Base-by-base conservation (phyloP, 1,140 invertebrate genomes). In the Akabosia matsudoensis region DNA sequence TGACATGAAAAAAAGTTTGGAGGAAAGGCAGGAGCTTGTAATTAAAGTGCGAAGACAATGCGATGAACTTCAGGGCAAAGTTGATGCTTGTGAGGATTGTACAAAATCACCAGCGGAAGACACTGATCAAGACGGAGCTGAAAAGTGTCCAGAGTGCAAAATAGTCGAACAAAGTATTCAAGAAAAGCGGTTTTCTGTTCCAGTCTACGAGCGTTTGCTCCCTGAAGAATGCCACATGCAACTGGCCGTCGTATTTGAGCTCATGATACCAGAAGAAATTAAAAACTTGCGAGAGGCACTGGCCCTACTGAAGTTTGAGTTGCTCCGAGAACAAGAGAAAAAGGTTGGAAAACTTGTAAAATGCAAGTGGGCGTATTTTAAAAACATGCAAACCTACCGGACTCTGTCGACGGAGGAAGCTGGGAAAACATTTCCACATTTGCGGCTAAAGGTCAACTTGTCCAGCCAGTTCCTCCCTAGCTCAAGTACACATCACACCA, bases 201-300 rank as follows among this genome's bases (percentile, higher is more conserved):
- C 33, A 13, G 34, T 72, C 1, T 72, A 72, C 24, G 70, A 72
- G 37, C 31, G 34, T 34, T 24, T 28, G 22, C n/a, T 72, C 24
- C 70, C 70, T 2, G 33, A 16, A 16, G 70, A 72, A n/a, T 7
- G 1, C 3, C 34, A 72, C 37, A 14, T 72, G 2, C 31, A 45
- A 24, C 33, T 14, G 1, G 70, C 70, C 1, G 70, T 72, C 1
- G 22, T 37, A 3, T 72, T 72, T 37, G 70, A 72, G 26, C 33
- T 72, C 1, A 7, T 33, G 34, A 33, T 72, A 3, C 70, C 70
- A 34, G 18, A 33, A 22, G 70, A 72, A 72, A 37, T 72, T 18
- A 37, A 34, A 37, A n/a, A 72, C 37, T 26, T 72, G n/a, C 16
- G 70, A 37, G 70, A 72, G n/a, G 70, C 31, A 2, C 33, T 72